phyloP scores from a whole-genome alignment of 2,888 invertebrate species.

The Gymnocheta viridis region DNA sequence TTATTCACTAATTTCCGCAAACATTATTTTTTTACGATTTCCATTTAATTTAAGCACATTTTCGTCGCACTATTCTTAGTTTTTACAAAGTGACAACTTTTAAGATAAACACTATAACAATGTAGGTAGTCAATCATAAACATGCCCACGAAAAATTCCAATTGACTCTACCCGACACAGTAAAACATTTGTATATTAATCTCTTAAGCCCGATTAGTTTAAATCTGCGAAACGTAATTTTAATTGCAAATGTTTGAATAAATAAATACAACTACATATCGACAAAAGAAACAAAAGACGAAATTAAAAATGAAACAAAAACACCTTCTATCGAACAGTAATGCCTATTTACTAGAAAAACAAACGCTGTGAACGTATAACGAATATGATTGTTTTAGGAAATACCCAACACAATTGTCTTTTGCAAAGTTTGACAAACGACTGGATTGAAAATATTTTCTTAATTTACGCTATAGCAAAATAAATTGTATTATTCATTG shows the following conservation, averaged over 20 bases:
- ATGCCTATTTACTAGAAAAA: slow-evolving; percentile 19
- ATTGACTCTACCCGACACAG: slow-evolving; percentile 11
- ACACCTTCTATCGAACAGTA: neutral
- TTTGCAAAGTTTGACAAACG: slow-evolving; percentile 70
- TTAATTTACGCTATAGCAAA: slow-evolving; percentile 67
- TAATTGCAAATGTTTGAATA: slow-evolving; percentile 1
- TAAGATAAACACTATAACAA: slow-evolving; percentile 10
- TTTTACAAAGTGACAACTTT: neutral
- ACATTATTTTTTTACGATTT: slow-evolving; percentile 38
- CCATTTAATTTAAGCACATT: slow-evolving; percentile 27
- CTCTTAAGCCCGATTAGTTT: neutral
- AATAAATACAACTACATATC: neutral
- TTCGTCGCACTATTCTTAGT: slow-evolving; percentile 1
- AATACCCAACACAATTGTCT: slow-evolving; percentile 56
- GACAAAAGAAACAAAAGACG: neutral
- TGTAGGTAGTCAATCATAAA: slow-evolving; percentile 30
- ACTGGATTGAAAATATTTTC: slow-evolving; percentile 68
- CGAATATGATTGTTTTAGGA: slow-evolving; percentile 16
- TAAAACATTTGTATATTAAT: neutral
- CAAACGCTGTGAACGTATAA: slow-evolving; percentile 2
- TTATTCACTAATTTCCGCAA: slow-evolving; percentile 58
- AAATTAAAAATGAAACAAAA: neutral
- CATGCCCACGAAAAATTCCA: slow-evolving; percentile 36
- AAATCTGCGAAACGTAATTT: slow-evolving; percentile 4
- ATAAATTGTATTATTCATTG: slow-evolving; percentile 44